Percentiles rank a stretch among this genome's conserved stretches.
Evolutionary conservation across 2,797 vertebrate species (phyloP).

Genomic region (Poecilia picta): DNA sequence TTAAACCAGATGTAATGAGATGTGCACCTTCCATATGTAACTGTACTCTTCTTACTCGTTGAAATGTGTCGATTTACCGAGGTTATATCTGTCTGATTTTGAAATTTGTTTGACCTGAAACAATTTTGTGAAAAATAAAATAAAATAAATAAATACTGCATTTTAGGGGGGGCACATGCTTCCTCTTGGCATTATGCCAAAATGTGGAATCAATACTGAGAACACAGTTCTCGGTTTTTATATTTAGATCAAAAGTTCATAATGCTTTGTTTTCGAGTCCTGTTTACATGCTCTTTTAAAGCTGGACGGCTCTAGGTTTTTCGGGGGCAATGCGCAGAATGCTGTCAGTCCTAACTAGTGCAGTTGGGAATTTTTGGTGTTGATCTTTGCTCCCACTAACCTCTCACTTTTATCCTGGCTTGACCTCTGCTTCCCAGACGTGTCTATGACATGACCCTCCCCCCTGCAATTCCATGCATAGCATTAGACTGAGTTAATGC

Average conservation of each 20-base stretch:
- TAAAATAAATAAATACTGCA: neutral
- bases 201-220: neutral
- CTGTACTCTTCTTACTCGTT: neutral
- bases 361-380: constrained; percentile 15
- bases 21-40: neutral
- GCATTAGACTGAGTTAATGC: constrained; percentile 35
- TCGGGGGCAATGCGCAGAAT: neutral
- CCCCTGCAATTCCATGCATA: neutral
- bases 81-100: neutral
- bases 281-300: neutral
- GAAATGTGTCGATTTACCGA: neutral
- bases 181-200: neutral
- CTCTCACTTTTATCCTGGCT: constrained; percentile 43
- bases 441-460: constrained; percentile 11
- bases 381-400: constrained; percentile 27
- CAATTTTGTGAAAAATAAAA: neutral
- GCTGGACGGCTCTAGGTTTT: neutral
- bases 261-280: neutral
- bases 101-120: neutral
- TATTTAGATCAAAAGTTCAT: neutral
- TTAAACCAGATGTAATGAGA: neutral
- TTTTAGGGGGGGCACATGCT: neutral
- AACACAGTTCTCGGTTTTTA: neutral
- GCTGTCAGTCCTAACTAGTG: neutral
- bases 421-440: constrained; percentile 33